Percentiles rank a stretch among this genome's conserved stretches.
These are phyloP conservation scores for Ephydatia muelleri DNA, from an alignment of 37 sponge, comb jelly and placozoan genomes.

Conservation along the genomic window DNA sequence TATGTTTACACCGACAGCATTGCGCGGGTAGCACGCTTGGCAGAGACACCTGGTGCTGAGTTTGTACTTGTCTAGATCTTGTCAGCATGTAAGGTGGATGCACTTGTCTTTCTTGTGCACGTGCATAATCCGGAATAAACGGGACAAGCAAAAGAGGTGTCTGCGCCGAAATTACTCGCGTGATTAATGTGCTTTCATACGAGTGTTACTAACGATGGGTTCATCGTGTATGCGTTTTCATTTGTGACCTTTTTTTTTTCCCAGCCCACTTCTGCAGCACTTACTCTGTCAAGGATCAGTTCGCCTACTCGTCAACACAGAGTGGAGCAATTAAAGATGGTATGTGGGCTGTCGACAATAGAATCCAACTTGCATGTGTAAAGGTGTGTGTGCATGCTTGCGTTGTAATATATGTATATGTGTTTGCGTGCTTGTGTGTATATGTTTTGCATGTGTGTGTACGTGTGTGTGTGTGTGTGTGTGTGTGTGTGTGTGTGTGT, in stretches of 20 bases:
- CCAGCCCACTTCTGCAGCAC: background rate
- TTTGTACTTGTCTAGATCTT: background rate
- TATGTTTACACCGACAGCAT: background rate
- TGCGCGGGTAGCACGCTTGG: background rate
- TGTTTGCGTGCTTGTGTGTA: too few species aligned
- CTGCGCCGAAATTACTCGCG: background rate
- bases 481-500: too few species aligned
- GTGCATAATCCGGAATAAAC: background rate
- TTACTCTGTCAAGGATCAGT: background rate
- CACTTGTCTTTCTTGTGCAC: background rate
- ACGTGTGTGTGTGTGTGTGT: too few species aligned
- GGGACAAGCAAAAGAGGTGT: background rate
- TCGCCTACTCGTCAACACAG: background rate
- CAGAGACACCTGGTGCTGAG: background rate
- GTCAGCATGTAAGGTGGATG: background rate
- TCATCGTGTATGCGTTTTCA: too few species aligned
- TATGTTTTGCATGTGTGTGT: too few species aligned
- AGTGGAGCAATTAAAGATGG: background rate
- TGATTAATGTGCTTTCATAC: too few species aligned
- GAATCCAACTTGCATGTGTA: too few species aligned
- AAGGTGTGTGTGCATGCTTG: too few species aligned
- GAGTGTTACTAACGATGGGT: too few species aligned
- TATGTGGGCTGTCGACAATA: background rate
- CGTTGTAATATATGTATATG: too few species aligned
- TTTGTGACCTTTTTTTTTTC: background rate